Base-by-base conservation (phyloP, 2,888 invertebrate genomes). In the Rhingia campestris region DNA sequence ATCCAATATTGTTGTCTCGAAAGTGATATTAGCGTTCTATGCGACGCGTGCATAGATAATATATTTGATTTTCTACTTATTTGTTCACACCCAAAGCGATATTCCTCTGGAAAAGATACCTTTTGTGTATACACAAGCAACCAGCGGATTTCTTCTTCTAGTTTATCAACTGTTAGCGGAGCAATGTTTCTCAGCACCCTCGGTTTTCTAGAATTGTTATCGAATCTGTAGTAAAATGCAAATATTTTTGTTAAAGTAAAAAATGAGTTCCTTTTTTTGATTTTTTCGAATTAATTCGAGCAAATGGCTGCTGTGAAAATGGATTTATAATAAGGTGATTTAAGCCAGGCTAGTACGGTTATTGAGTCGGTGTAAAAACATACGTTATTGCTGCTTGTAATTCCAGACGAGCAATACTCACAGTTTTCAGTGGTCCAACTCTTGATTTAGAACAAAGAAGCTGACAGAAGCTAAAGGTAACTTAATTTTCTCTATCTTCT, bases 401-500 rank as follows among this genome's bases (percentile, higher is more conserved):
- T 58, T 59, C n/a, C 33, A 43, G 12, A 30, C 45, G 41, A 12
- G 30, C 43, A 22, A 43, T 59, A 22, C 43, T 45, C 32, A 61
- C 14, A 14, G 47, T 33, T 33, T 45, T 61, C 47, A 61, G 43
- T 6, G 61, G 45, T 7, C n/a, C n/a, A 45, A 61, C 32, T 61
- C 61, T 61, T 47, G 61, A 61, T 47, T 61, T 61, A 7, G 35
- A 47, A n/a, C 47, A 61, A 6, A 33, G 47, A 35, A 47, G 47
- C 37, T 41, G 41, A 30, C 56, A 58, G 14, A 58, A 58, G 39
- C 10, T 41, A 22, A 22, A 22, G 22, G 22, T 22, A 22, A 22
- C 22, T 22, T 2, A 22, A 1, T 22, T 22, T 2, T 22, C 2
- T 22, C 22, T 22, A 22, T 22, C 22, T 22, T 22, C 22, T 22